These are phyloP conservation scores for Autographa pulchrina DNA, from an alignment of 2,888 invertebrate species.

Conservation along the genomic window DNA sequence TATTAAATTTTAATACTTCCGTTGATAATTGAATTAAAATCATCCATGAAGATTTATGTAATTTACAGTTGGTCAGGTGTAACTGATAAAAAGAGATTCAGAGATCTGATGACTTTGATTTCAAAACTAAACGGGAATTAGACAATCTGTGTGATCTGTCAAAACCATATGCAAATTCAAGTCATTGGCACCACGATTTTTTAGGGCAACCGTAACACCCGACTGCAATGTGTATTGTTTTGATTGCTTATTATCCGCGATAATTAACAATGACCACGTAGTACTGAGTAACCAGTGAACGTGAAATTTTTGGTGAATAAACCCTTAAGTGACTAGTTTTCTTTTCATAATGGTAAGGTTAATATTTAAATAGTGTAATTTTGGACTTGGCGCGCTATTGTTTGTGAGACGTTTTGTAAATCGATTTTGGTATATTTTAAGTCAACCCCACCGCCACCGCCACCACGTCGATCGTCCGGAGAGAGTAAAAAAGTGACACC, in stretches of 20 bases:
- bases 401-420: constrained; percentile 14
- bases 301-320: constrained; percentile 45
- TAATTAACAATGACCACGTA: constrained; percentile 47
- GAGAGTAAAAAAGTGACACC: constrained; percentile 78
- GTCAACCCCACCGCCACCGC: constrained; percentile 78
- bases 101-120: background rate
- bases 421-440: constrained; percentile 56
- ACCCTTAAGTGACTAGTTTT: constrained; percentile 20
- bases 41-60: too few relatives aligned
- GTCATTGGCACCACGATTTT: constrained; percentile 23
- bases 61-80: background rate
- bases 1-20: too few relatives aligned
- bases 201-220: constrained; percentile 22
- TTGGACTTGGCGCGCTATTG: constrained; percentile 56
- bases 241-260: constrained; percentile 41
- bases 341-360: constrained; percentile 54
- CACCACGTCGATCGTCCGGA: constrained; percentile 73
- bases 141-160: constrained; percentile 23
- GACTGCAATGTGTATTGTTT: constrained; percentile 51
- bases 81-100: background rate
- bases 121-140: background rate
- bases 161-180: constrained; percentile 48
- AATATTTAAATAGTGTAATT: constrained; percentile 28
- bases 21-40: too few relatives aligned
- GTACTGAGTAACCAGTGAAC: constrained; percentile 29